Evolutionary conservation across 2,888 invertebrate species (phyloP).

Genomic region (Aleiodes testaceus): DNA sequence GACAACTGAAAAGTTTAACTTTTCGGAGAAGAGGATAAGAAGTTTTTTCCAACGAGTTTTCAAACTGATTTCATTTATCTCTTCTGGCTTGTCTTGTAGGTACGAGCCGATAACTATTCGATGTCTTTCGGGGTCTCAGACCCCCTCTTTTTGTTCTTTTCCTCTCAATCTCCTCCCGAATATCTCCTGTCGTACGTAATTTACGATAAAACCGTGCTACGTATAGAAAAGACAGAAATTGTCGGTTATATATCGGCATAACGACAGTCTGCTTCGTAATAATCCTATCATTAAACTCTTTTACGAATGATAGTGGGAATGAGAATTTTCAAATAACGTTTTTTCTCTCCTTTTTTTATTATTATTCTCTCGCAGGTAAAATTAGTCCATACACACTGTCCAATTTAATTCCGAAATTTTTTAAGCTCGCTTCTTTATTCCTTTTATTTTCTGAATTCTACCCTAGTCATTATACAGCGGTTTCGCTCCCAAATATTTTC

Average conservation of each 20-base stretch:
- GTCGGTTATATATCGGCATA: conserved; percentile 12
- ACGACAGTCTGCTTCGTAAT: conserved; percentile 19
- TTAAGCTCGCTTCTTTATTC: no score
- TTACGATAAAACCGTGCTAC: conserved; percentile 10
- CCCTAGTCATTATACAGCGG: conserved; percentile 19
- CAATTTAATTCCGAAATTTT: not conserved
- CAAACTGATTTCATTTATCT: conserved; percentile 42
- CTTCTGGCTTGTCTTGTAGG: conserved; percentile 4
- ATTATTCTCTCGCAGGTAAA: not conserved
- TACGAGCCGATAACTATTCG: conserved; percentile 27
- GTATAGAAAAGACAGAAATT: conserved; percentile 9
- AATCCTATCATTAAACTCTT: conserved; percentile 11
- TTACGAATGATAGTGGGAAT: not conserved
- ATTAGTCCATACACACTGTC: conserved; percentile 17
- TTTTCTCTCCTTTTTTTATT: not conserved
- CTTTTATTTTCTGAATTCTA: not conserved
- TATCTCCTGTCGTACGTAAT: conserved; percentile 12
- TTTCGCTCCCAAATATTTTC: conserved; percentile 41
- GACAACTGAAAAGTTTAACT: conserved; percentile 29
- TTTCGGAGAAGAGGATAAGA: conserved; percentile 23
- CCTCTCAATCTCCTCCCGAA: not conserved
- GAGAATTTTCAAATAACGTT: not conserved
- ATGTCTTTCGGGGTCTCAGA: conserved; percentile 6
- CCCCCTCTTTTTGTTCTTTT: not conserved
- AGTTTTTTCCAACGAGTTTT: conserved; percentile 30